Conservation (phyloP, 30 jellyfish, hydroid and myxozoan species). For the Turritopsis dohrnii region DNA sequence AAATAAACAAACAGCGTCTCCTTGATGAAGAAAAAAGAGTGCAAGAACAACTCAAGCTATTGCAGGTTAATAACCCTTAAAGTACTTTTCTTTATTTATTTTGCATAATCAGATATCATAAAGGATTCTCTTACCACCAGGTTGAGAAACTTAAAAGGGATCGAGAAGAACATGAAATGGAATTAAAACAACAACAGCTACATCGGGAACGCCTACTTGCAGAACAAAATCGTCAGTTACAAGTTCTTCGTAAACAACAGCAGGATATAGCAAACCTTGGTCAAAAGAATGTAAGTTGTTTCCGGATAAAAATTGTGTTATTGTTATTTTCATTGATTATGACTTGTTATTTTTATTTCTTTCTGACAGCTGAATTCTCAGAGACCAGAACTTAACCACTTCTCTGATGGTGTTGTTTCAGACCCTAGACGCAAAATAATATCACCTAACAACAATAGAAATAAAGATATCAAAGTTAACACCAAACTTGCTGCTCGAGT, state of each 20-base stretch:
- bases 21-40: conserved; percentile 49
- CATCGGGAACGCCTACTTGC: conserved; percentile 51
- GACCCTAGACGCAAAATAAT: not conserved
- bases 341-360: too few species aligned
- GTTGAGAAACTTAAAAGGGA: conserved; percentile 23
- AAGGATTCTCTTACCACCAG: not conserved
- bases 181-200: conserved; percentile 36
- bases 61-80: conserved; percentile 33
- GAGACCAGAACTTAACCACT: not conserved
- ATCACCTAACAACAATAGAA: not conserved
- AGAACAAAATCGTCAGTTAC: conserved; percentile 44
- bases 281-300: not conserved
- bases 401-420: not conserved
- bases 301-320: too few species aligned
- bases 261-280: not conserved
- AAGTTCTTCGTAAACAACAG: conserved; percentile 28
- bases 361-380: not conserved
- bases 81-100: too few species aligned
- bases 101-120: not conserved
- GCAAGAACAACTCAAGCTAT: conserved; percentile 47
- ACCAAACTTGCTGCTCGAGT: not conserved
- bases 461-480: not conserved
- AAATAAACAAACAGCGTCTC: conserved; percentile 32
- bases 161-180: conserved; percentile 32
- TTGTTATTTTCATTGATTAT: too few species aligned